phyloP scores from a whole-genome alignment of 2,888 invertebrate species.

The Subacronicta megacephala region DNA sequence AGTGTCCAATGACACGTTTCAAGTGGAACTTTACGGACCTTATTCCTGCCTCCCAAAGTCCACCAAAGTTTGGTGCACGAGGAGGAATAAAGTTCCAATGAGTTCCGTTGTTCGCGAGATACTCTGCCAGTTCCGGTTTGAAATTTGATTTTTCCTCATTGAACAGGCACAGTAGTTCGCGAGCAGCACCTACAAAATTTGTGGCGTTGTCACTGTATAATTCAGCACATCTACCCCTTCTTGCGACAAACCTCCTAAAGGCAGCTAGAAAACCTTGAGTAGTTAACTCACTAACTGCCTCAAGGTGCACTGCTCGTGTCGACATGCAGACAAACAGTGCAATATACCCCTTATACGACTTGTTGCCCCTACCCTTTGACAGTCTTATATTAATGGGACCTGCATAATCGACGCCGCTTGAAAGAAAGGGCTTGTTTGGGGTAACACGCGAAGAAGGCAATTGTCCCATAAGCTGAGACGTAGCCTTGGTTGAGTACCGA shows the following conservation, averaged over 20 bases:
- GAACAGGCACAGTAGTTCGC: neutral
- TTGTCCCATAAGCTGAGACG: constrained; percentile 11
- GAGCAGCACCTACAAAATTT: constrained; percentile 1
- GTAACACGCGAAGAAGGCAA: constrained; percentile 1
- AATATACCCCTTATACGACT: neutral
- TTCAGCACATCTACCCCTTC: neutral
- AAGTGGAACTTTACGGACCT: too few species aligned
- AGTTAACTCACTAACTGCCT: too few species aligned
- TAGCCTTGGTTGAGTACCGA: neutral
- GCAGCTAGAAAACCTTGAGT: neutral
- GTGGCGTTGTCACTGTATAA: too few species aligned
- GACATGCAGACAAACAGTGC: constrained; percentile 3
- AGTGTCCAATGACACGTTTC: too few species aligned
- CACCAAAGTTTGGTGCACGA: too few species aligned
- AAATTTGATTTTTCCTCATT: neutral
- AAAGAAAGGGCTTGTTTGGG: constrained; percentile 3
- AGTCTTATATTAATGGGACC: neutral
- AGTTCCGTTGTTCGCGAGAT: neutral
- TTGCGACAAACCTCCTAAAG: neutral
- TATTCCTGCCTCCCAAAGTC: too few species aligned
- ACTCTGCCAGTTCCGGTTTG: neutral
- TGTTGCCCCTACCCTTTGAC: neutral
- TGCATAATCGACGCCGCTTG: constrained; percentile 4
- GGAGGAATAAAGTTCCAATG: too few species aligned
- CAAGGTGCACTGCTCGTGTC: neutral